Percentiles rank a stretch among this genome's conserved stretches.
phyloP scores from a whole-genome alignment of 2,888 invertebrate genomes.

The Tinea trinotella region DNA sequence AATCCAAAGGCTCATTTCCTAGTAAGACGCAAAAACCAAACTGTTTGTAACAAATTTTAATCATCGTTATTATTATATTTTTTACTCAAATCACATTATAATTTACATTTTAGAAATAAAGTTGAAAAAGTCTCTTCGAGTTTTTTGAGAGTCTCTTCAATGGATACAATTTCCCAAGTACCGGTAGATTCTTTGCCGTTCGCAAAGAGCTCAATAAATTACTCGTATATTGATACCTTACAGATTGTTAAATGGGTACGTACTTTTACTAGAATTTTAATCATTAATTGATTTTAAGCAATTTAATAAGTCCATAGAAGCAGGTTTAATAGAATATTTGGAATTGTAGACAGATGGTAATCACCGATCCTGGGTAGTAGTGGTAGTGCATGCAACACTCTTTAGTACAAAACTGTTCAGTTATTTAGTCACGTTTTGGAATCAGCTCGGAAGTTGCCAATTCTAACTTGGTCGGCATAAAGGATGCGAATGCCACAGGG shows the following conservation, averaged over 20 bases:
- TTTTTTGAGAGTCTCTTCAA: neutral
- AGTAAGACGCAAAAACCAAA: neutral
- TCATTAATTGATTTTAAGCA: too few relatives aligned
- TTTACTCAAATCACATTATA: conserved; percentile 10
- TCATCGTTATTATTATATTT: neutral
- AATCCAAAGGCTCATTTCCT: neutral
- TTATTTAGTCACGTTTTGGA: too few relatives aligned
- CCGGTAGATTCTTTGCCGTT: neutral
- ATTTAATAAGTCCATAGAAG: too few relatives aligned
- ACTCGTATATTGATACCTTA: neutral
- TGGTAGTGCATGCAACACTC: too few relatives aligned
- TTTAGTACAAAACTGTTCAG: too few relatives aligned
- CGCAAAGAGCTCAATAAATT: neutral
- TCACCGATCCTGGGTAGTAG: too few relatives aligned
- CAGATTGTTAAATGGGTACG: neutral
- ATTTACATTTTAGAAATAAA: neutral
- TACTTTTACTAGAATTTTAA: too few relatives aligned
- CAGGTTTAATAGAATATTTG: too few relatives aligned
- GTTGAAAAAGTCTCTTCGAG: neutral
- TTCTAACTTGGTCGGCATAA: too few relatives aligned
- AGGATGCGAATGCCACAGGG: too few relatives aligned
- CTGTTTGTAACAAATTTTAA: neutral
- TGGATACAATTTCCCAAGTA: neutral
- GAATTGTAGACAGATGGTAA: too few relatives aligned
- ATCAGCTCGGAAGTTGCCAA: too few relatives aligned